These are phyloP conservation scores for Ia io DNA, from an alignment of 2,113 vertebrate species.

Conservation along the genomic window DNA sequence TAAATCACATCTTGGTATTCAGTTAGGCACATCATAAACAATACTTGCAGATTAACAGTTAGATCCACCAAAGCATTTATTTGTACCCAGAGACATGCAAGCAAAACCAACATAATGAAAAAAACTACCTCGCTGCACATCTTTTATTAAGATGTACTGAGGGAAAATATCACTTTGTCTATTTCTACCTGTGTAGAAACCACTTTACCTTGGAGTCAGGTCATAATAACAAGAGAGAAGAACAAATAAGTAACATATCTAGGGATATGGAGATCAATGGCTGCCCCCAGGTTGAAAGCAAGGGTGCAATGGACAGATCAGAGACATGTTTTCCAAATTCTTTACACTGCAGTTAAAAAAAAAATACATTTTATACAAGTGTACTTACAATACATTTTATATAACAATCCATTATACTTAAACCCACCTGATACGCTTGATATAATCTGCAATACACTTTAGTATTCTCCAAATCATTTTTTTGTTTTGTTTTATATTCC, in stretches of 20 bases:
- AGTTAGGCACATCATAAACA: constrained; percentile 43
- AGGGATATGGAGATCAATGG: not conserved
- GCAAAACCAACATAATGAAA: not conserved
- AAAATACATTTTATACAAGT: not conserved
- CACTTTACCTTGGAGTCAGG: not conserved
- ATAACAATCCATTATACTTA: not conserved
- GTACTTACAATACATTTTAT: not conserved
- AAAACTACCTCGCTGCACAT: not conserved
- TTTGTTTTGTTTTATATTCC: not conserved
- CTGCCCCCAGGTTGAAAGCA: not conserved
- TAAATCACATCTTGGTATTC: constrained; percentile 62
- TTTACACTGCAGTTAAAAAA: not conserved
- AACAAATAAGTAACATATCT: not conserved
- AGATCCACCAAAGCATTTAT: not conserved
- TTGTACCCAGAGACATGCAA: not conserved
- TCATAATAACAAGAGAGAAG: not conserved
- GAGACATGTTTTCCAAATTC: not conserved
- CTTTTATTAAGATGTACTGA: not conserved
- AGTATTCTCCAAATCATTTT: not conserved
- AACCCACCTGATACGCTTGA: not conserved
- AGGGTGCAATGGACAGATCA: not conserved
- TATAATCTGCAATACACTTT: not conserved
- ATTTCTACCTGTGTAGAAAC: not conserved
- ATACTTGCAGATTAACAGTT: constrained; percentile 19
- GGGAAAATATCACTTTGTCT: not conserved